A percentile compares a stretch with the other conserved stretches of the same genome.
These are phyloP conservation scores for Drosophila longiperda DNA, from an alignment of 2,888 invertebrate species.

Conservation along the genomic window DNA sequence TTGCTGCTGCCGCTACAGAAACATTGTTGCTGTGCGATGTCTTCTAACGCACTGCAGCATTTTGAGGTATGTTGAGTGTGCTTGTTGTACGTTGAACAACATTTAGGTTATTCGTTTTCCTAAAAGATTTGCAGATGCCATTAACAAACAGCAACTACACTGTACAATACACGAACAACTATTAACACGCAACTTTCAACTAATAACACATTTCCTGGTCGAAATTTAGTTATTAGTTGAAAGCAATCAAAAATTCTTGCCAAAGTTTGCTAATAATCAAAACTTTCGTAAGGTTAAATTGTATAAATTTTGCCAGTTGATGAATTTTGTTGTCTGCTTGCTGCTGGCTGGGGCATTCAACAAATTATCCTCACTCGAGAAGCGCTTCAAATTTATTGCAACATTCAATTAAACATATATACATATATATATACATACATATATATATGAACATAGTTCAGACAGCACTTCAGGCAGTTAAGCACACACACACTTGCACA, in stretches of 20 bases:
- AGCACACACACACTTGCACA: constrained; percentile 17
- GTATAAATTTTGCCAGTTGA: not conserved
- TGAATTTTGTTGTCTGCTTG: not conserved
- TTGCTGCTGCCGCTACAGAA: not conserved
- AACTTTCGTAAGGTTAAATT: not conserved
- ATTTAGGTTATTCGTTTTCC: not conserved
- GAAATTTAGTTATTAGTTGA: not conserved
- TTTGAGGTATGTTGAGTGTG: constrained; percentile 1
- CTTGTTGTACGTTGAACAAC: constrained; percentile 14
- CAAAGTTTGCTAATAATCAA: not conserved
- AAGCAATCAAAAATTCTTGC: not conserved
- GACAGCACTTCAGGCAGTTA: constrained; percentile 36
- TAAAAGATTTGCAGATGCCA: not conserved
- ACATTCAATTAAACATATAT: constrained; percentile 40
- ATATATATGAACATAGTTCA: constrained; percentile 10
- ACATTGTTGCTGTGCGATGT: constrained; percentile 4
- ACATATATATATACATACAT: not conserved
- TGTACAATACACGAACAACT: not conserved
- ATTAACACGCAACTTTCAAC: no score
- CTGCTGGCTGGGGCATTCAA: not conserved
- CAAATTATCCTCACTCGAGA: constrained; percentile 30
- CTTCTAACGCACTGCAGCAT: constrained; percentile 6
- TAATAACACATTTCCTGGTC: not conserved
- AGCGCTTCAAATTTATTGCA: constrained; percentile 48
- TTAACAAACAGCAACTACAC: constrained; percentile 1